phyloP scores from a whole-genome alignment of 1,140 invertebrate species.

The Antheraea pernyi region DNA sequence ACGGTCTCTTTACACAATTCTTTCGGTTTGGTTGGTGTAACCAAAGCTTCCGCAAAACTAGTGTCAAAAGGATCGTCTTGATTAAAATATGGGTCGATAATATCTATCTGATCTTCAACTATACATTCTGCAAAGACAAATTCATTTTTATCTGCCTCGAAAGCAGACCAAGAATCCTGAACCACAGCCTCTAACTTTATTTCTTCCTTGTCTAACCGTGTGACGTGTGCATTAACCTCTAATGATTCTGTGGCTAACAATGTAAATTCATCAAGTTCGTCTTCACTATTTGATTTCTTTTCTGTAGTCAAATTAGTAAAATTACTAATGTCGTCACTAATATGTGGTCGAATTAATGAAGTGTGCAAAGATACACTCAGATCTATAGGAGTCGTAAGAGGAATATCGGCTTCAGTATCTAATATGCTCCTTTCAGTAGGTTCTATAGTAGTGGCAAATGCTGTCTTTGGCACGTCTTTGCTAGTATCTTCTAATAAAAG shows the following conservation, averaged over 20 bases:
- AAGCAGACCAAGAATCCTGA: constrained; percentile 81
- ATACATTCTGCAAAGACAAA: constrained; percentile 90
- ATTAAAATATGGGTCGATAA: constrained; percentile 61
- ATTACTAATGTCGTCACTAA: background rate
- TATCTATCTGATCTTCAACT: constrained; percentile 76
- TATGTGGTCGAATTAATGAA: constrained; percentile 71
- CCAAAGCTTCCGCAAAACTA: constrained; percentile 88
- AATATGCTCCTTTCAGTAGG: constrained; percentile 82
- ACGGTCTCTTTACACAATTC: constrained; percentile 81
- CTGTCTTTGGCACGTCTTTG: constrained; percentile 47
- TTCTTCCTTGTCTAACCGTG: constrained; percentile 55
- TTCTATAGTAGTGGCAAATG: constrained; percentile 27
- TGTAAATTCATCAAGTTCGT: constrained; percentile 87
- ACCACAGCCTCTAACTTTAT: constrained; percentile 66
- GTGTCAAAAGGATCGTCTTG: constrained; percentile 91
- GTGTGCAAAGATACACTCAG: constrained; percentile 82
- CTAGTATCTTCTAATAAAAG: constrained; percentile 86
- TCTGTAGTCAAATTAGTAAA: constrained; percentile 15
- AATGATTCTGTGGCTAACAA: constrained; percentile 86
- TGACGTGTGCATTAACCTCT: constrained; percentile 76
- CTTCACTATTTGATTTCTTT: constrained; percentile 51
- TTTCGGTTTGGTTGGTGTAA: constrained; percentile 74
- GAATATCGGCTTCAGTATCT: constrained; percentile 85
- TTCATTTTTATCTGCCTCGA: constrained; percentile 89
- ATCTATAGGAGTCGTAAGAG: constrained; percentile 82